Evolutionary conservation across 2,797 vertebrate genomes (phyloP), one percentile per base, ranked within the genome.

Genomic region (Lithobates sylvaticus): DNA sequence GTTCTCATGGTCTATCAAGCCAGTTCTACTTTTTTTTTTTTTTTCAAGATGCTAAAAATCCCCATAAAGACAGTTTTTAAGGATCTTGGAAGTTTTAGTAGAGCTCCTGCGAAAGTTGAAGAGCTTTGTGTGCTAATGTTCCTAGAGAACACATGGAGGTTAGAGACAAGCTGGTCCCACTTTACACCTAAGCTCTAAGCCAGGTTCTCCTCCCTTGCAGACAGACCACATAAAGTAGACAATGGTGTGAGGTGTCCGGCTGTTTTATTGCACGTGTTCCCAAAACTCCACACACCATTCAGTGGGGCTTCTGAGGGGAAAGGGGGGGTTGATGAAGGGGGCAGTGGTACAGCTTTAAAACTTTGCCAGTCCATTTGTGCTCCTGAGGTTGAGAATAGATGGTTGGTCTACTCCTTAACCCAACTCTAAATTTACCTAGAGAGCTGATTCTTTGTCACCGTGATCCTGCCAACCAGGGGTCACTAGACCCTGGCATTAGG

Each of bases 151-250:
- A 81, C 68, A 81, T 81, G 79, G 79, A 64, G 18, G 15, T 47
- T 81, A 47, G 67, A 54, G 42, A 54, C 32, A 36, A 81, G 69
- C 32, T 12, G 50, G 69, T 81, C 69, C 64, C 78, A 86, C 61
- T 86, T 85, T 44, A 86, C 84, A 86, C 84, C 78, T 86, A 86
- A 42, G 84, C 61, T 76, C 78, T 81, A 86, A 42, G 84, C 61
- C 39, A 34, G 29, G 64, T 58, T 58, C 84, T 80, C 78, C 84
- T 86, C 84, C 84, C 71, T 69, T 42, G 34, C 78, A 75, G 68
- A 50, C 84, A 64, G 61, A 54, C 29, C 36, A 26, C 32, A 50
- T 54, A 23, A 23, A 68, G 36, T 3, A 78, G 76, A 78, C 68
- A 84, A 78, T 78, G 39, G 39, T 18, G 13, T 50, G 78, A 71